These are phyloP conservation scores for Melipona quadrifasciata DNA, from an alignment of 1,140 invertebrate genomes.

Conservation along the genomic window DNA sequence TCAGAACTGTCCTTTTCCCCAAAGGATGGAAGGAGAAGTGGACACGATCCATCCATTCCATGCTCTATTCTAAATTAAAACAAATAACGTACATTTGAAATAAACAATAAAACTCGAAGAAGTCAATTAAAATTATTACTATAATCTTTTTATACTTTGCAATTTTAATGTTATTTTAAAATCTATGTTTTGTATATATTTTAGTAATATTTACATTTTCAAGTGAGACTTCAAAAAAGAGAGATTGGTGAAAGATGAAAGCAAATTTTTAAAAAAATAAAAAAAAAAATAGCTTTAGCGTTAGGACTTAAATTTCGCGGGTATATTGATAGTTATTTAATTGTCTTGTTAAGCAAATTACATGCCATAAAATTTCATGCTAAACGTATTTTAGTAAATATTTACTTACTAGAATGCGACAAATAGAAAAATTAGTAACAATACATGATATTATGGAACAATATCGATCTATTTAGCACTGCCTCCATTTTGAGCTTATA, in stretches of 20 bases:
- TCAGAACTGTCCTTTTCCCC: conserved; percentile 67
- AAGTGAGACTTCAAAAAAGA: neutral
- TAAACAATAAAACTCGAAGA: neutral
- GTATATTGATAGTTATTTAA: conserved; percentile 3
- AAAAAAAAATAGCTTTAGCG: neutral
- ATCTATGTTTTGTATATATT: neutral
- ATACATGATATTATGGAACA: conserved; percentile 67
- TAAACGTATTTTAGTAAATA: conserved; percentile 20
- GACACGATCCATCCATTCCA: conserved; percentile 79
- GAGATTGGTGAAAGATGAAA: neutral
- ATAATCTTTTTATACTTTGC: conserved; percentile 1
- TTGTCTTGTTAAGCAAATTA: neutral
- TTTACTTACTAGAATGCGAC: conserved; percentile 65
- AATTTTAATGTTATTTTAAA: neutral
- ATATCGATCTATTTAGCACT: conserved; percentile 69
- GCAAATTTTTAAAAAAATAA: conserved; percentile 28
- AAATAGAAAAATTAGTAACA: conserved; percentile 63
- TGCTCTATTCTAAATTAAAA: conserved; percentile 72
- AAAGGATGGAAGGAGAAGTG: conserved; percentile 71
- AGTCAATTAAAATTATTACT: neutral
- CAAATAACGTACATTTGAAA: neutral
- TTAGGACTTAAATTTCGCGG: conserved; percentile 46
- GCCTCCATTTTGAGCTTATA: conserved; percentile 75
- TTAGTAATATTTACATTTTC: neutral
- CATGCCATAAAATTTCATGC: neutral